Conservation (phyloP, 2,888 invertebrate species). For the Chaetogeoica ovagalla region DNA sequence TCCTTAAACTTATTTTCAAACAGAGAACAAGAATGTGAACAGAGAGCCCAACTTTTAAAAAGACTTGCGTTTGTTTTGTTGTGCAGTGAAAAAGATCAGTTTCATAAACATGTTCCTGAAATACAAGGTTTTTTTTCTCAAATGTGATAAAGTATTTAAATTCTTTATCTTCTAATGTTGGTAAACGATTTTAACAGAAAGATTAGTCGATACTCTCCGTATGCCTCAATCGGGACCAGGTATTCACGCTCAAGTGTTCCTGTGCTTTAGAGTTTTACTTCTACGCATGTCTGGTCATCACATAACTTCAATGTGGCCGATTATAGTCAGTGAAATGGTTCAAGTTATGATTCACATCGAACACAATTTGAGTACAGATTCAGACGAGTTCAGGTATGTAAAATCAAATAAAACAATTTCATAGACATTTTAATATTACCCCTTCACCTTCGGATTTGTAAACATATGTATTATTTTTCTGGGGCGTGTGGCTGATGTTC, state of each 20-base stretch:
- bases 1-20: slow-evolving; percentile 80
- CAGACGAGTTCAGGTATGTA: slow-evolving; percentile 74
- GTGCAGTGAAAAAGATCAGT: slow-evolving; percentile 84
- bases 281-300: slow-evolving; percentile 82
- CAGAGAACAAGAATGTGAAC: slow-evolving; percentile 82
- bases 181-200: slow-evolving; percentile 64
- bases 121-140: slow-evolving; percentile 73
- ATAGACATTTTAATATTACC: not conserved
- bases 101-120: slow-evolving; percentile 83
- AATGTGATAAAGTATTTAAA: too few relatives aligned
- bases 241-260: slow-evolving; percentile 82
- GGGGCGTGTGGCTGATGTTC: slow-evolving; percentile 44
- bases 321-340: slow-evolving; percentile 87
- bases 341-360: slow-evolving; percentile 86
- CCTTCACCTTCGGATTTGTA: slow-evolving; percentile 21
- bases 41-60: slow-evolving; percentile 77
- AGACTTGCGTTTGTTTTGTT: slow-evolving; percentile 81
- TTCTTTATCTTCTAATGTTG: too few relatives aligned
- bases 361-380: slow-evolving; percentile 76
- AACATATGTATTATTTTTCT: slow-evolving; percentile 44
- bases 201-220: slow-evolving; percentile 80
- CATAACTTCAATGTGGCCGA: slow-evolving; percentile 87
- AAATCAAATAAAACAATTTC: not conserved
- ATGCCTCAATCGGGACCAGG: slow-evolving; percentile 72
- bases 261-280: slow-evolving; percentile 83